These are phyloP conservation scores for Lordiphosa mommai DNA, from an alignment of 1,140 invertebrate genomes.

Conservation along the genomic window DNA sequence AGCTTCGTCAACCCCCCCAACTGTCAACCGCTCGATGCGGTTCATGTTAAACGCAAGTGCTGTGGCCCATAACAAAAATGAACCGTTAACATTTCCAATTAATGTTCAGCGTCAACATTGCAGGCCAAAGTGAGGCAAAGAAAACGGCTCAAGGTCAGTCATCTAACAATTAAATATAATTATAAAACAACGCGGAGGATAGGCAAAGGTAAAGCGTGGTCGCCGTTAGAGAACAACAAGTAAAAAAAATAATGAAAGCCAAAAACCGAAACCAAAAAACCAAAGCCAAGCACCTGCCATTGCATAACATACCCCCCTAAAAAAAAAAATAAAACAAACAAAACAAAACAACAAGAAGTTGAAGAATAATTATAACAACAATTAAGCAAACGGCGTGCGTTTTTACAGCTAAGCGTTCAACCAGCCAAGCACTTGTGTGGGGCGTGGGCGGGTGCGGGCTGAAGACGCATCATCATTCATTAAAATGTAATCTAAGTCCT, in stretches of 20 bases:
- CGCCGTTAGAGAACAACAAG: constrained; percentile 9
- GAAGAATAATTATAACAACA: constrained; percentile 75
- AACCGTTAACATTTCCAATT: constrained; percentile 52
- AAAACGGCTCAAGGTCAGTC: constrained; percentile 69
- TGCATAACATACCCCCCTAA: constrained; percentile 41
- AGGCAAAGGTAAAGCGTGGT: constrained; percentile 19
- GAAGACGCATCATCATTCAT: constrained; percentile 38
- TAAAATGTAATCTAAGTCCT: constrained; percentile 52
- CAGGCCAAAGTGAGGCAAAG: constrained; percentile 22
- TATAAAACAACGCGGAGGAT: constrained; percentile 49
- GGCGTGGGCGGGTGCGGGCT: not conserved
- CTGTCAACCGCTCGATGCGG: constrained; percentile 26
- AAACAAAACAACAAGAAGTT: constrained; percentile 29
- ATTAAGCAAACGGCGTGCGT: constrained; percentile 77
- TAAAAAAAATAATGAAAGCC: constrained; percentile 65
- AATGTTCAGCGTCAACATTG: constrained; percentile 27
- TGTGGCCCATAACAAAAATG: constrained; percentile 18
- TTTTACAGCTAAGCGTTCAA: constrained; percentile 69
- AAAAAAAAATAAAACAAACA: constrained; percentile 43
- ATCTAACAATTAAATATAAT: constrained; percentile 64
- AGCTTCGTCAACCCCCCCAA: no score
- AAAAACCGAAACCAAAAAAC: constrained; percentile 68
- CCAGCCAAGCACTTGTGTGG: constrained; percentile 50
- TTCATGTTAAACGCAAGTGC: constrained; percentile 2
- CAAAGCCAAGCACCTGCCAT: constrained; percentile 34